Percentiles rank a stretch among this genome's conserved stretches.
phyloP scores from a whole-genome alignment of 1,140 invertebrate species.

The Drosophila pandora region DNA sequence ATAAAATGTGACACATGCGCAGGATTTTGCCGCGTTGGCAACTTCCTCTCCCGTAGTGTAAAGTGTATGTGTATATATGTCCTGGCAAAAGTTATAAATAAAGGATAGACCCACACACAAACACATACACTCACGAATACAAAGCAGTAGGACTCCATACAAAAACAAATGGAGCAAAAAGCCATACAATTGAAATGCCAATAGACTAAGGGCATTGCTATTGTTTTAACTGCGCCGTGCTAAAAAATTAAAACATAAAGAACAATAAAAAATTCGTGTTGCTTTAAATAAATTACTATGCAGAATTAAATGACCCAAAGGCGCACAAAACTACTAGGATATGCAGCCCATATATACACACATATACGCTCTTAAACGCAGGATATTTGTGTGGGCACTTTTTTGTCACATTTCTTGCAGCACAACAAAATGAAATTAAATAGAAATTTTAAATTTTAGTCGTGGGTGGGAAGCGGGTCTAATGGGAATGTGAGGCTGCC shows the following conservation, averaged over 20 bases:
- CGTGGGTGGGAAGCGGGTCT: slow-evolving; percentile 26
- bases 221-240: slow-evolving; percentile 56
- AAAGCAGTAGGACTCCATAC: slow-evolving; percentile 34
- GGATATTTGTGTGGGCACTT: slow-evolving; percentile 6
- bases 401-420: slow-evolving; percentile 38
- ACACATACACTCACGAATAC: slow-evolving; percentile 13
- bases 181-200: slow-evolving; percentile 79
- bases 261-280: slow-evolving; percentile 54
- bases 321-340: slow-evolving; percentile 40
- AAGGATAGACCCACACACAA: slow-evolving; percentile 47
- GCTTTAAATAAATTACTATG: slow-evolving; percentile 80
- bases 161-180: slow-evolving; percentile 66
- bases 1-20: slow-evolving; percentile 78
- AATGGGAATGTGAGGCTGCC: not conserved
- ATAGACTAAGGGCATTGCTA: slow-evolving; percentile 68
- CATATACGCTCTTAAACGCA: not conserved
- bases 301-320: slow-evolving; percentile 81
- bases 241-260: slow-evolving; percentile 80
- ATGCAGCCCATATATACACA: not conserved
- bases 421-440: slow-evolving; percentile 64
- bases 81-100: slow-evolving; percentile 73
- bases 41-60: slow-evolving; percentile 35
- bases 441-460: slow-evolving; percentile 66
- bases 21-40: slow-evolving; percentile 75
- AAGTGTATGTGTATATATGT: slow-evolving; percentile 24